Percentiles rank a stretch among this genome's conserved stretches.
Evolutionary conservation across 1,140 invertebrate genomes (phyloP).

Genomic region (Stratiolaelaps scimitus): DNA sequence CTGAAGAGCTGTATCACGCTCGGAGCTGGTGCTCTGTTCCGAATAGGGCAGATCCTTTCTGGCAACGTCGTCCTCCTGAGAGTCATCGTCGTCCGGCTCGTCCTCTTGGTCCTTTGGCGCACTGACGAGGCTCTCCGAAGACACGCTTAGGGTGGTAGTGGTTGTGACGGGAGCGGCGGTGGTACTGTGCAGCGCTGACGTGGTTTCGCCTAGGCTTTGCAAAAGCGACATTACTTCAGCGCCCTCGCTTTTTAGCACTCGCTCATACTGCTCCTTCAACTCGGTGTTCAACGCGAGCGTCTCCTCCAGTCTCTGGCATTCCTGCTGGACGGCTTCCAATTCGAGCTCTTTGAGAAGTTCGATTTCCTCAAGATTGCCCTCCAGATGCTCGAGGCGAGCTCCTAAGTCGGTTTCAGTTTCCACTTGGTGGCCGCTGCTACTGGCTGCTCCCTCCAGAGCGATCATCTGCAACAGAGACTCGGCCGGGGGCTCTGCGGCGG

Average conservation of each 20-base stretch:
- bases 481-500: not conserved
- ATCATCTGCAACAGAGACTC: not conserved
- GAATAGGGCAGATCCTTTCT: slow-evolving; percentile 29
- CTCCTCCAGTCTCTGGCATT: slow-evolving; percentile 27
- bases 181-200: not conserved
- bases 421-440: not conserved
- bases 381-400: slow-evolving; percentile 16
- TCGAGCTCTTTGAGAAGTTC: slow-evolving; percentile 25
- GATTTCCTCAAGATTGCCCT: slow-evolving; percentile 27
- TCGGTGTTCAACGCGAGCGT: slow-evolving; percentile 23
- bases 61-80: slow-evolving; percentile 21
- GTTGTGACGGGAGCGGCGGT: not conserved
- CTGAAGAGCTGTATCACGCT: slow-evolving; percentile 18
- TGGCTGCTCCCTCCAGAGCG: not conserved
- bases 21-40: slow-evolving; percentile 26
- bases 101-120: not conserved
- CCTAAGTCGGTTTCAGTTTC: slow-evolving; percentile 8
- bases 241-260: slow-evolving; percentile 24
- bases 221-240: slow-evolving; percentile 26
- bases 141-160: not conserved
- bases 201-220: slow-evolving; percentile 3
- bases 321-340: slow-evolving; percentile 29
- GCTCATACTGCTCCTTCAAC: slow-evolving; percentile 21
- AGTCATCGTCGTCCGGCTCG: not conserved
- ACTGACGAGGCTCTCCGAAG: slow-evolving; percentile 28